Evolutionary conservation across 1,140 invertebrate species (phyloP), one percentile per base, ranked within the genome.

Genomic region (Halictus rubicundus): DNA sequence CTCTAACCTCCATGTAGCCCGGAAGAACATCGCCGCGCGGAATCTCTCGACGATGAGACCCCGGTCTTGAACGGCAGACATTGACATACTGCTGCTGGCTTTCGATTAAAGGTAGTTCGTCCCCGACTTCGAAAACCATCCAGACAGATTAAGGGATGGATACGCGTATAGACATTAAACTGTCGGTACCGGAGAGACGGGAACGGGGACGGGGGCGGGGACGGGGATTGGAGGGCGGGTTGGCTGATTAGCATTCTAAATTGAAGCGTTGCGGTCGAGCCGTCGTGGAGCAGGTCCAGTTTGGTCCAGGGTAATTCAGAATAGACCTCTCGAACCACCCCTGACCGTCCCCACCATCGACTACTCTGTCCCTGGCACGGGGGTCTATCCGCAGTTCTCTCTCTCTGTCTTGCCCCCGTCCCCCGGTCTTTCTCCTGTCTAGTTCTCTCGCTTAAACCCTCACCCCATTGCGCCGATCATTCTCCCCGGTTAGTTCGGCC

Each of bases 221-320:
- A 49, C 65, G 78, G 68, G 39, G 21, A n/a, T 68, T 4, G 74
- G 27, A 57, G 68, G 65, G 63, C 23, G 39, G 75, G 82, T 49
- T 79, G 80, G 83, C 90, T 92, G 90, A 92, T 92, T 92, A 92
- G 90, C 91, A 92, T 92, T 91, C 89, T 91, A 91, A 91, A 92
- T 92, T 91, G 90, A 92, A 91, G 90, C 91, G 88, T 89, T 91
- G 90, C 86, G 91, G 90, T 90, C 85, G 88, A 89, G 87, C 87
- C 84, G 83, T 86, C 83, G 81, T 80, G 86, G 84, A 86, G 77
- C 82, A 89, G 82, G 88, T 85, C 80, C 84, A 79, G 85, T 87
- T 88, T 84, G 82, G 86, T 84, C 81, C 80, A 80, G 73, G 88
- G 85, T 91, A 91, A 91, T 92, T 91, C 87, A 84, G 84, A 86